Conservation (phyloP, 1,140 invertebrate genomes). For the Atta colombica region DNA sequence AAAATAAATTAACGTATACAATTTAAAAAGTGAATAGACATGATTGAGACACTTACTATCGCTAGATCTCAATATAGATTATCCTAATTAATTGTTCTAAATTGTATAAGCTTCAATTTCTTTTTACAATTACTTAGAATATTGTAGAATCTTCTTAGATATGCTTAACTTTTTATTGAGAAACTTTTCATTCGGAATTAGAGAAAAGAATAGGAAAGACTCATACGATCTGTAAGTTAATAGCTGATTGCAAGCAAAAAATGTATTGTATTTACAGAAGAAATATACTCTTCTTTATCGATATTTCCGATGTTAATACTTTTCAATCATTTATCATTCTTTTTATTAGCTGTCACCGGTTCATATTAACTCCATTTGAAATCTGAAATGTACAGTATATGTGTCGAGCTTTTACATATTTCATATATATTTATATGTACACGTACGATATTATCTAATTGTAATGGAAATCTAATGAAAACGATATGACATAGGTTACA, state of each 20-base stretch:
- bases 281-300: not conserved
- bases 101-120: no score
- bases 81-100: not conserved
- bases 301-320: conserved; percentile 34
- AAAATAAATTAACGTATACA: not conserved
- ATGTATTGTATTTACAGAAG: conserved; percentile 2
- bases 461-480: conserved; percentile 37
- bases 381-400: not conserved
- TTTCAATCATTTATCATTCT: conserved; percentile 24
- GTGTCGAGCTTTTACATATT: conserved; percentile 28
- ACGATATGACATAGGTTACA: conserved; percentile 9
- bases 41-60: not conserved
- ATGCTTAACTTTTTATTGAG: not conserved
- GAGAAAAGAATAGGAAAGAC: not conserved
- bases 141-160: not conserved
- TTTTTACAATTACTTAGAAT: not conserved
- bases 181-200: not conserved
- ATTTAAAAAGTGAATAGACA: not conserved
- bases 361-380: conserved; percentile 31
- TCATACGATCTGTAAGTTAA: not conserved
- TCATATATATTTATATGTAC: not conserved
- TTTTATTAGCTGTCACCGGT: conserved; percentile 25
- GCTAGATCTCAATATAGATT: not conserved
- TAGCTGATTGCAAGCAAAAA: not conserved
- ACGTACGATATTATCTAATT: not conserved